phyloP scores from a whole-genome alignment of 2,113 vertebrate genomes.

The Triplophysa tibetana region DNA sequence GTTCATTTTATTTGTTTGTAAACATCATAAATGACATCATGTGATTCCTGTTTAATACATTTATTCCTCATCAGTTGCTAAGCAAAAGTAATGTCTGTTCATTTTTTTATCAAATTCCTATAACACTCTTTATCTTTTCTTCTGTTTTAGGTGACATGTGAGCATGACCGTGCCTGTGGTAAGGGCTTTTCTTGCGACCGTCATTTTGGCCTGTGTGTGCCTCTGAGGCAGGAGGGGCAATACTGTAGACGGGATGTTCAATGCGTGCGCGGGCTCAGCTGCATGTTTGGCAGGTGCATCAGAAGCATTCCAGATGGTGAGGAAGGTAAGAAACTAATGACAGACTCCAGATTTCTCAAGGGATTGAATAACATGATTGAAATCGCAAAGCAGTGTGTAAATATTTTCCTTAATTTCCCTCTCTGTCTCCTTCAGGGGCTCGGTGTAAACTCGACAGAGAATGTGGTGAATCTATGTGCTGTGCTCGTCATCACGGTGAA shows the following conservation, averaged over 20 bases:
- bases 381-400: not conserved
- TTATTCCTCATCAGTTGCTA: not conserved
- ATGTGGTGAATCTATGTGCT: slow-evolving; percentile 75
- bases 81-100: not conserved
- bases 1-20: not conserved
- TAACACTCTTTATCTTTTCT: not conserved
- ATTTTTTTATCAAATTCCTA: not conserved
- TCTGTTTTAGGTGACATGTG: slow-evolving; percentile 69
- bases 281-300: slow-evolving; percentile 86
- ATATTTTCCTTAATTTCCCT: too few species aligned
- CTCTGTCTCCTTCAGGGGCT: slow-evolving; percentile 66
- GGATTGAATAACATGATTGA: not conserved
- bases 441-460: slow-evolving; percentile 82
- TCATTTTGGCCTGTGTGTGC: slow-evolving; percentile 83
- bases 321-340: slow-evolving; percentile 70
- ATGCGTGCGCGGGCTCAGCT: slow-evolving; percentile 79
- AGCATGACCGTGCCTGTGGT: slow-evolving; percentile 71
- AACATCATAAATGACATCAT: not conserved
- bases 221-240: slow-evolving; percentile 71
- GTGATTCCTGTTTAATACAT: not conserved
- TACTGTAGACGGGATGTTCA: slow-evolving; percentile 81
- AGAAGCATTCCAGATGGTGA: slow-evolving; percentile 74
- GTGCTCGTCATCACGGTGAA: slow-evolving; percentile 83
- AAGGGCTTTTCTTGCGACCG: slow-evolving; percentile 80
- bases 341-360: not conserved